These are phyloP conservation scores for Peromyscus attwateri DNA, from an alignment of 2,797 vertebrate genomes.

Conservation along the genomic window DNA sequence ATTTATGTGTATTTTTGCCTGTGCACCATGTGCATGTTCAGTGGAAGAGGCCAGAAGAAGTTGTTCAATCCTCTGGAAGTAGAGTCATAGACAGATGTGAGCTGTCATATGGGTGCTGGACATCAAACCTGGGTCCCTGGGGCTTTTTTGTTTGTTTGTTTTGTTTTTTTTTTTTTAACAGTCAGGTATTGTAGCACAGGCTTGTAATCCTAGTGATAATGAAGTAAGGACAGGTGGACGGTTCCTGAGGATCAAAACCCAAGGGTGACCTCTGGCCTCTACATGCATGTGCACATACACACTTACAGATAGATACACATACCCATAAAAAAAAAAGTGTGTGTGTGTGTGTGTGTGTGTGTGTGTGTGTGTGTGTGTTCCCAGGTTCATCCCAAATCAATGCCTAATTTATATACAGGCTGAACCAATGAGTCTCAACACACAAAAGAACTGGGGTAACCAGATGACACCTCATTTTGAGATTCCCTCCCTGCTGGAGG, in stretches of 20 bases:
- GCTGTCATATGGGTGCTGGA: neutral
- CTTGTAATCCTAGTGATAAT: neutral
- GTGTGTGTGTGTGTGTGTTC: neutral
- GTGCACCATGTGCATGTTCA: neutral
- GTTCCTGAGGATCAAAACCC: neutral
- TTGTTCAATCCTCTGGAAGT: neutral
- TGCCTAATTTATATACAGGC: neutral
- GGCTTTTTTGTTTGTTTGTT: neutral
- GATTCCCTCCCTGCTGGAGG: neutral
- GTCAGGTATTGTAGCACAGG: neutral
- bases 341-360: neutral
- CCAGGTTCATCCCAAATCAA: neutral
- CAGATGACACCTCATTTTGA: neutral
- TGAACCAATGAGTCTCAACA: neutral
- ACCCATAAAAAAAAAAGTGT: neutral
- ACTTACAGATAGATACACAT: neutral
- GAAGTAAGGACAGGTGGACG: neutral
- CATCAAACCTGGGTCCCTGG: neutral
- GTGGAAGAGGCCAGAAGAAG: neutral
- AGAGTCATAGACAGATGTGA: neutral
- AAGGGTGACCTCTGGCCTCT: neutral
- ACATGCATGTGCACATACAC: neutral
- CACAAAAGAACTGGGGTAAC: neutral
- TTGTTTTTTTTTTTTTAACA: neutral
- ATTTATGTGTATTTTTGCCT: neutral